These are phyloP conservation scores for Catagonus wagneri DNA, from an alignment of 2,113 vertebrate genomes.

Conservation along the genomic window DNA sequence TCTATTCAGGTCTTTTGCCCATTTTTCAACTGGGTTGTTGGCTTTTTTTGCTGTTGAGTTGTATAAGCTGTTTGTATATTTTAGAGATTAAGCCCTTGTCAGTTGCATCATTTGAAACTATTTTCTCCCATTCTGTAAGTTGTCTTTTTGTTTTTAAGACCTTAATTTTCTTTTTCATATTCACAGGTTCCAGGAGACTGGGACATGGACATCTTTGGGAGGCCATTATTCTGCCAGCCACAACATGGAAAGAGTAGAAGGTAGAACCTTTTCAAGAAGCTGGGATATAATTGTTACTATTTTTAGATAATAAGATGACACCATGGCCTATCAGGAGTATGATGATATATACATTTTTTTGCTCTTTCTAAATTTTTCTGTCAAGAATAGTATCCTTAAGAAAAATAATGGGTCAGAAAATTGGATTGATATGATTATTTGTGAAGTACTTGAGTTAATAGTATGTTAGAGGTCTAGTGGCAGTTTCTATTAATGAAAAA, in stretches of 20 bases:
- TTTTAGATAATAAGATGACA: background rate
- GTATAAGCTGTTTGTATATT: too few species aligned
- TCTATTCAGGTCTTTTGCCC: too few species aligned
- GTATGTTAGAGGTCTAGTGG: slow-evolving; percentile 84
- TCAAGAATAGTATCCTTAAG: background rate
- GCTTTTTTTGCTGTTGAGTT: too few species aligned
- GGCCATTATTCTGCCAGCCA: background rate
- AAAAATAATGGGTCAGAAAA: slow-evolving; percentile 74
- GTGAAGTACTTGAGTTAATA: slow-evolving; percentile 69
- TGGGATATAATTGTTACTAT: background rate
- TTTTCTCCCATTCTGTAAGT: too few species aligned
- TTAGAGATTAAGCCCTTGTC: too few species aligned
- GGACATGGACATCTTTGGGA: background rate
- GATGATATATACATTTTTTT: background rate
- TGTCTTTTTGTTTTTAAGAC: too few species aligned
- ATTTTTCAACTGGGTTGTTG: too few species aligned
- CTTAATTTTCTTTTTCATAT: background rate
- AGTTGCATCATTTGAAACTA: too few species aligned
- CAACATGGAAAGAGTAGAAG: background rate
- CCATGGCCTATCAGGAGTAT: background rate
- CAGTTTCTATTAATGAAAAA: background rate
- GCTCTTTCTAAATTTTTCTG: background rate
- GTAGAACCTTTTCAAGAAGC: background rate
- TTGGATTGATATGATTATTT: slow-evolving; percentile 65
- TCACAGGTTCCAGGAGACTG: background rate